phyloP scores from a whole-genome alignment of 2,888 invertebrate genomes.

The Cosmorhoe ocellata region DNA sequence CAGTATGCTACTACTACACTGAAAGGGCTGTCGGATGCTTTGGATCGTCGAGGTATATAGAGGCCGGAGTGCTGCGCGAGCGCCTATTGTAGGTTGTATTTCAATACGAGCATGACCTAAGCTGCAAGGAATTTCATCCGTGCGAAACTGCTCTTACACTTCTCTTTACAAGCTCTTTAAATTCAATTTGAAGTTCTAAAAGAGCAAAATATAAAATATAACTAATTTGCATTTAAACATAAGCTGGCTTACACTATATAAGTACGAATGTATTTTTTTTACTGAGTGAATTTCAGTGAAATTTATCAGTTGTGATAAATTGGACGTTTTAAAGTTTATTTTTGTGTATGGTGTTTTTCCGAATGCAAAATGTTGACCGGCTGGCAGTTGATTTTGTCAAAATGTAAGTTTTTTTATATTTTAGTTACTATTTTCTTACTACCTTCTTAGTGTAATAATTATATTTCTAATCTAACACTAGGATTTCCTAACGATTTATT shows the following conservation, averaged over 20 bases:
- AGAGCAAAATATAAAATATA: background rate
- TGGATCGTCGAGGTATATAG: slow-evolving; percentile 61
- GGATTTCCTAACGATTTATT: too few species aligned
- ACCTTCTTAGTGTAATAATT: too few species aligned
- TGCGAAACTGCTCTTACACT: slow-evolving; percentile 25
- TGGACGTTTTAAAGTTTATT: slow-evolving; percentile 34
- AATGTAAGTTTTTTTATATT: slow-evolving; percentile 55
- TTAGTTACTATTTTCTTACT: too few species aligned
- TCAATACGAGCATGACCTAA: slow-evolving; percentile 41
- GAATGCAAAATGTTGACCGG: slow-evolving; percentile 66
- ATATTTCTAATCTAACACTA: too few species aligned
- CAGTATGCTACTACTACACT: background rate
- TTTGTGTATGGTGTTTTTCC: slow-evolving; percentile 29
- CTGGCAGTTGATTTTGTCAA: slow-evolving; percentile 72
- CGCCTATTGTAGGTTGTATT: slow-evolving; percentile 59
- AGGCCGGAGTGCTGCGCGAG: slow-evolving; percentile 55
- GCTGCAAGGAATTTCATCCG: slow-evolving; percentile 19
- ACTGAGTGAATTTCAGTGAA: slow-evolving; percentile 14
- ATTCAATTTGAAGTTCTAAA: background rate
- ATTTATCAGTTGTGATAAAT: slow-evolving; percentile 12
- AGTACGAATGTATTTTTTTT: too few species aligned
- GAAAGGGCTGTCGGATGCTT: slow-evolving; percentile 21
- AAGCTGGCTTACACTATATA: too few species aligned
- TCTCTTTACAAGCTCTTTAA: slow-evolving; percentile 9
- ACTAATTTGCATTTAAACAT: background rate